Conservation (phyloP, 92 coral and sea anemone species). For the Chrysogorgia sp. region DNA sequence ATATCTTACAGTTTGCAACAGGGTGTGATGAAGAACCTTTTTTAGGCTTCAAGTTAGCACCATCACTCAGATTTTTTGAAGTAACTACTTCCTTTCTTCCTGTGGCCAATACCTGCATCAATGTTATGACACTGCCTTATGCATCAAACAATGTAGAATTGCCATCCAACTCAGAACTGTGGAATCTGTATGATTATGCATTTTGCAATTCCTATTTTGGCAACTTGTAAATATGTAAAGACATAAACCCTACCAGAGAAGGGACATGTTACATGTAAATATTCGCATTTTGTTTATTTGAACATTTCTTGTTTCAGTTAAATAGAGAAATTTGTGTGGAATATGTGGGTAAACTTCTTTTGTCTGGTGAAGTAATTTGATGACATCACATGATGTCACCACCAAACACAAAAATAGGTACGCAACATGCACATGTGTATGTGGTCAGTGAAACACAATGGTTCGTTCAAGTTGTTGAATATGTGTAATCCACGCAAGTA, state of each 20-base stretch:
- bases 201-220: conserved; percentile 40
- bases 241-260: conserved; percentile 5
- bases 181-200: conserved; percentile 40
- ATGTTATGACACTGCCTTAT: conserved; percentile 37
- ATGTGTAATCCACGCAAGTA: no score
- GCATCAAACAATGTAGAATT: conserved; percentile 30
- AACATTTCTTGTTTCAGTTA: conserved; percentile 3
- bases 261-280: conserved; percentile 15
- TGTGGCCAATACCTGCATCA: conserved; percentile 50
- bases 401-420: no score
- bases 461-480: no score
- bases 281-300: neutral
- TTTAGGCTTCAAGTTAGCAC: conserved; percentile 37
- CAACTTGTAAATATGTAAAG: conserved; percentile 29
- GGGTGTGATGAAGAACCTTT: conserved; percentile 50
- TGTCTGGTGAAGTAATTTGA: no score
- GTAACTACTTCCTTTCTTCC: conserved; percentile 40
- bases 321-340: conserved; percentile 11
- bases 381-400: no score
- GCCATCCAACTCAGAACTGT: conserved; percentile 42
- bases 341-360: no score
- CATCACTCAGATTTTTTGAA: conserved; percentile 38
- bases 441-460: no score
- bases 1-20: conserved; percentile 48
- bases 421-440: no score